phyloP scores from a whole-genome alignment of 2,113 vertebrate species.

The Pelecanoides urinatrix region DNA sequence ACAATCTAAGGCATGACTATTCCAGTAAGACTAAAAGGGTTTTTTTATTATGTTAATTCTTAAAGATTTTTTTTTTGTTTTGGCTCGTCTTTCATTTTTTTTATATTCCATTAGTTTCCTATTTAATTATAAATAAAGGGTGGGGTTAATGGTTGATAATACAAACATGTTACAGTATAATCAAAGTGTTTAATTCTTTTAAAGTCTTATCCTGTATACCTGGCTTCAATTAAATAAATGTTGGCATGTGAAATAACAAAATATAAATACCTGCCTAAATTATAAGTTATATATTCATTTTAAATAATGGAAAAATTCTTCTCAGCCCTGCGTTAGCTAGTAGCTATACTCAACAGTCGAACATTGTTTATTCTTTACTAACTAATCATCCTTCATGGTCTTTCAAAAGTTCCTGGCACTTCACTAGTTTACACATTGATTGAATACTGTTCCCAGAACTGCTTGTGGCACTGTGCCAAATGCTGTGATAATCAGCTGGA shows the following conservation, averaged over 20 bases:
- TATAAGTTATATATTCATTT: slow-evolving; percentile 47
- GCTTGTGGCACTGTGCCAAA: slow-evolving; percentile 72
- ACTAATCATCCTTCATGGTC: slow-evolving; percentile 69
- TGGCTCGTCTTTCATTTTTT: slow-evolving; percentile 56
- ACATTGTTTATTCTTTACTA: slow-evolving; percentile 76
- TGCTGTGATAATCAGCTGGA: slow-evolving; percentile 82
- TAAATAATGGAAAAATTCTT: slow-evolving; percentile 69
- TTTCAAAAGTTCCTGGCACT: slow-evolving; percentile 77
- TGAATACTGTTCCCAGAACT: slow-evolving; percentile 76
- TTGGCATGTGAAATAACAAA: slow-evolving; percentile 63
- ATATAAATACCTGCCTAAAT: slow-evolving; percentile 65
- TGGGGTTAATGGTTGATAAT: slow-evolving; percentile 15
- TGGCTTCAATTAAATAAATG: slow-evolving; percentile 57
- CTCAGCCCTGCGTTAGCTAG: slow-evolving; percentile 36
- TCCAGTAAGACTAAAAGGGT: not conserved
- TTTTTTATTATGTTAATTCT: not conserved
- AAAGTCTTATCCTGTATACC: slow-evolving; percentile 59
- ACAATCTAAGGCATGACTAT: not conserved
- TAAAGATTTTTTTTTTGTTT: not conserved
- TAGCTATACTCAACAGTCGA: slow-evolving; percentile 47
- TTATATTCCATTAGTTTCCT: slow-evolving; percentile 40
- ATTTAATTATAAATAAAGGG: slow-evolving; percentile 58
- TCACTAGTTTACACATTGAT: slow-evolving; percentile 75
- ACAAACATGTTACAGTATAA: slow-evolving; percentile 48
- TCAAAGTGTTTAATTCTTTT: slow-evolving; percentile 67